Percentiles rank a stretch among this genome's conserved stretches.
Conservation (phyloP, 1,140 invertebrate genomes). For the Lucilia sericata region DNA sequence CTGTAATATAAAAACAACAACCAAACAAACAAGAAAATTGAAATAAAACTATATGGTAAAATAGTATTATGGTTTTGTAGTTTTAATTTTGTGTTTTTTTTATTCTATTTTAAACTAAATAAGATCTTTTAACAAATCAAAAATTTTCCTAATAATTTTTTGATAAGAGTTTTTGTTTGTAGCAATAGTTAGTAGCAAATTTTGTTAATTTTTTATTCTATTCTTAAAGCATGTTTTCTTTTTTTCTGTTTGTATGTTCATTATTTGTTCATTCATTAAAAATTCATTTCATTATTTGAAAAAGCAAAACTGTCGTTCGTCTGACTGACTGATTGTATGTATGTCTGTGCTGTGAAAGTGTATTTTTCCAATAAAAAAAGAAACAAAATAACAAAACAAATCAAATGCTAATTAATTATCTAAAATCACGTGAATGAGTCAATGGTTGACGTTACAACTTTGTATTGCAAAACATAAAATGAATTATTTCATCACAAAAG, state of each 20-base stretch:
- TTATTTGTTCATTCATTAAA: too few species aligned
- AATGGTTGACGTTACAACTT: too few species aligned
- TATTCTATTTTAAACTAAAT: neutral
- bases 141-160: neutral
- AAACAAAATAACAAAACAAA: too few species aligned
- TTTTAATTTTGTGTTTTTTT: neutral
- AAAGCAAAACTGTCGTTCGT: neutral
- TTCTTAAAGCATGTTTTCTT: neutral
- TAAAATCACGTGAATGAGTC: too few species aligned
- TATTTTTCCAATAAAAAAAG: neutral
- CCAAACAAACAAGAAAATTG: neutral
- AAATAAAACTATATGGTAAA: neutral
- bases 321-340: neutral
- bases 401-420: too few species aligned
- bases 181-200: neutral
- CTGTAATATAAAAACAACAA: neutral
- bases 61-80: neutral
- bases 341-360: neutral
- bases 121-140: neutral
- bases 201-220: neutral
- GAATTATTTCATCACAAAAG: too few species aligned
- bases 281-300: neutral
- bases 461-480: too few species aligned
- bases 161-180: neutral
- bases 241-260: neutral